Conservation (phyloP, 2,797 vertebrate genomes). For the Scolopax bukidnonensis region DNA sequence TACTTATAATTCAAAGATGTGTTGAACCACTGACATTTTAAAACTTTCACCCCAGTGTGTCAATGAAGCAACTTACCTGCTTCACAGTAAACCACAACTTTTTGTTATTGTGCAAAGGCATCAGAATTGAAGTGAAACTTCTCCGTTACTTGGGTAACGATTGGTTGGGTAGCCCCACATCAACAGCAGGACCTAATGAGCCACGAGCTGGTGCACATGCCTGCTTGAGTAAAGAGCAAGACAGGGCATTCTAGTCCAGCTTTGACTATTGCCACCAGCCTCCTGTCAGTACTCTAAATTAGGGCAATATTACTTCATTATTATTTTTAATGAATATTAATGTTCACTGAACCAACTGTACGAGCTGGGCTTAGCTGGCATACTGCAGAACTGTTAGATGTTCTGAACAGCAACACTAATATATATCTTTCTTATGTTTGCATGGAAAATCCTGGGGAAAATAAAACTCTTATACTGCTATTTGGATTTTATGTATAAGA, state of each 20-base stretch:
- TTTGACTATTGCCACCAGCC: background rate
- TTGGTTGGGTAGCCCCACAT: background rate
- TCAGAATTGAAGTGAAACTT: background rate
- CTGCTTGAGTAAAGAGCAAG: background rate
- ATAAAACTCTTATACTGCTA: background rate
- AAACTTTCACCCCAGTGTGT: background rate
- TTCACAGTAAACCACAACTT: background rate
- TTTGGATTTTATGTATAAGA: background rate
- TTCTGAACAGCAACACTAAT: background rate
- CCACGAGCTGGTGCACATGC: accelerated
- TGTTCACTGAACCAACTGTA: background rate
- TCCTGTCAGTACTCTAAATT: background rate
- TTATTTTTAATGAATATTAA: conserved; percentile 36
- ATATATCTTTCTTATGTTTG: background rate
- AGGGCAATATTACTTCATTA: background rate
- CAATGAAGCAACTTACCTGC: background rate
- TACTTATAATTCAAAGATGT: background rate
- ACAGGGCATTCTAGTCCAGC: background rate
- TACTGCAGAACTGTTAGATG: background rate
- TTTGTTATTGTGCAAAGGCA: background rate
- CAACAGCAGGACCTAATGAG: background rate
- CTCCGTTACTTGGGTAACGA: background rate
- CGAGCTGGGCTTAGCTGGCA: background rate
- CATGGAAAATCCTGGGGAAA: background rate
- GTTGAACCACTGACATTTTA: background rate